Evolutionary conservation across 2,888 invertebrate species (phyloP), one percentile per base, ranked within the genome.

Genomic region (Schrankia costaestrigalis): DNA sequence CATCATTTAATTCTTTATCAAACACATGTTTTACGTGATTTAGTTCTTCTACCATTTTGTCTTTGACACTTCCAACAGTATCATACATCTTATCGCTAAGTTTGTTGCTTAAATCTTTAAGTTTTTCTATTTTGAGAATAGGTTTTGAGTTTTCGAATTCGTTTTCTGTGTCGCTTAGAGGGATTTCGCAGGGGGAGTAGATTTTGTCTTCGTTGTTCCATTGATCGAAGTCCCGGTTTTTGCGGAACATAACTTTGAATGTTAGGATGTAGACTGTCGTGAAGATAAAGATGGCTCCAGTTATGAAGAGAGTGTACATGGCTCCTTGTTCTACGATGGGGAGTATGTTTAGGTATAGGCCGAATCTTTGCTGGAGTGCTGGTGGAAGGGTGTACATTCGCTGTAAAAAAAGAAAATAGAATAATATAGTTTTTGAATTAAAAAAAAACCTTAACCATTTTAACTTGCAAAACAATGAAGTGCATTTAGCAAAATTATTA

Each of bases 281-380:
- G 26, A 90, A 71, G 0, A 90, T 68, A 6, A 93, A 73, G 15
- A 90, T 73, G 0, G 86, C 50, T 0, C 85, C 84, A 0, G 90
- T 89, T 0, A 85, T 47, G 23, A 91, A 70, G 43, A 91, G 85
- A 0, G 86, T 28, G 59, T 92, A 93, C 76, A 90, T 90, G 0
- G 86, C 63, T 0, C 72, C 75, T 36, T 83, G 78, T 66, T 93
- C 92, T 0, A 91, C 84, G 0, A 90, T 56, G 0, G 95, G 95
- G 2, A 94, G 67, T 3, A 93, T 87, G 63, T 93, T 93, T 3
- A 95, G 75, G 69, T 95, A 95, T 7, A 95, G 71, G 43, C 90
- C 89, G 78, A 95, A 95, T 12, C 91, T 90, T 14, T 88, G 79
- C 35, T 89, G 86, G 54, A 95, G 70, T 0, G 73, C 67, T 1